A percentile compares a stretch with the other conserved stretches of the same genome.
phyloP scores from a whole-genome alignment of 2,113 vertebrate genomes.

The Vidua macroura region DNA sequence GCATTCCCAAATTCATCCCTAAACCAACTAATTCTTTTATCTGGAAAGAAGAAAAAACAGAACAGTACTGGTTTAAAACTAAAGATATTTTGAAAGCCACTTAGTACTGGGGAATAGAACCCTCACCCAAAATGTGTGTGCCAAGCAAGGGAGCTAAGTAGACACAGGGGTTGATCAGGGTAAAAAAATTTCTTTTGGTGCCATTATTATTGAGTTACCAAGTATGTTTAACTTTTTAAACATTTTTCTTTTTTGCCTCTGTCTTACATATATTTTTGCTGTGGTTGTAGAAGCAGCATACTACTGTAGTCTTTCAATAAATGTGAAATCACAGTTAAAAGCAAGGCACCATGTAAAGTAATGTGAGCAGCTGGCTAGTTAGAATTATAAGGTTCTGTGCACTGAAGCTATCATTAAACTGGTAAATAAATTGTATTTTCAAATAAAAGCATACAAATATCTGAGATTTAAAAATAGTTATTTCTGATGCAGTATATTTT shows the following conservation, averaged over 20 bases:
- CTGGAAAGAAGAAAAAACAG: not conserved
- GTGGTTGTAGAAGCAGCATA: not conserved
- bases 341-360: not conserved
- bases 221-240: not conserved
- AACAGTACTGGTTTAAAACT: not conserved
- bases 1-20: not conserved
- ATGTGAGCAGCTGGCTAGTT: not conserved
- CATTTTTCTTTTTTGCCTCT: not conserved
- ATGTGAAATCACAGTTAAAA: not conserved
- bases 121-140: rapidly evolving
- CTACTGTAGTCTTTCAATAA: not conserved
- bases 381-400: not conserved
- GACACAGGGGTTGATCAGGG: not conserved
- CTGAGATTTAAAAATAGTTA: not conserved
- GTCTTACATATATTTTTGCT: not conserved
- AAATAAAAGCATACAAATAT: not conserved
- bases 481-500: not conserved
- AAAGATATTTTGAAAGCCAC: not conserved
- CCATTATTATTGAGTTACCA: not conserved
- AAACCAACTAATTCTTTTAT: not conserved
- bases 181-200: not conserved
- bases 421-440: not conserved
- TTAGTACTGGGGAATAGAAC: not conserved
- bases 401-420: not conserved
- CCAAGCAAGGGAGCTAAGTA: not conserved